phyloP scores from a whole-genome alignment of 2,888 invertebrate genomes.

The Morpho deidamia region DNA sequence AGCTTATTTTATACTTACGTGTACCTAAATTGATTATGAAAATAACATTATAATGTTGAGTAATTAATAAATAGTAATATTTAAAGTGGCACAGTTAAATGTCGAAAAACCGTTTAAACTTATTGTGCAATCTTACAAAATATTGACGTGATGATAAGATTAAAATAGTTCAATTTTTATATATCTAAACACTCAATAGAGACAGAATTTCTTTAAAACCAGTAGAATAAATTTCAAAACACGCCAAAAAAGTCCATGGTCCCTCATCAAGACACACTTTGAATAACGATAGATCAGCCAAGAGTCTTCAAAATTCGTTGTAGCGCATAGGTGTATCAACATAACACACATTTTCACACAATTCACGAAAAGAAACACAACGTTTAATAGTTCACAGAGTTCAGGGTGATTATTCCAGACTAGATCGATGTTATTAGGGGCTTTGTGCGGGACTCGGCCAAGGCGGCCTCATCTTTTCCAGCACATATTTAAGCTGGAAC shows the following conservation, averaged over 20 bases:
- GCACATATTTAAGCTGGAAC: constrained; percentile 73
- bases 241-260: constrained; percentile 60
- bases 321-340: constrained; percentile 32
- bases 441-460: constrained; percentile 68
- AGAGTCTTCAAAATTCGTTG: constrained; percentile 52
- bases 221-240: constrained; percentile 45
- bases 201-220: constrained; percentile 43
- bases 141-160: constrained; percentile 40
- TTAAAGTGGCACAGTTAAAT: constrained; percentile 68
- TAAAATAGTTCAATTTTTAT: constrained; percentile 31
- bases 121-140: constrained; percentile 62
- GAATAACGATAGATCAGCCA: constrained; percentile 34
- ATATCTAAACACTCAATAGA: constrained; percentile 44
- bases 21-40: constrained; percentile 42
- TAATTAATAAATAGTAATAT: constrained; percentile 39
- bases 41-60: constrained; percentile 36
- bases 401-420: constrained; percentile 32
- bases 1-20: constrained; percentile 27
- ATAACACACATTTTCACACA: constrained; percentile 16
- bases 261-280: constrained; percentile 62
- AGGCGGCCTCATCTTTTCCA: constrained; percentile 68
- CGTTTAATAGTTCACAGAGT: constrained; percentile 28
- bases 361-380: constrained; percentile 11
- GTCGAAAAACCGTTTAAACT: constrained; percentile 41
- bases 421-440: constrained; percentile 46